These are phyloP conservation scores for Epinotia nisella DNA, from an alignment of 2,888 invertebrate species.

Conservation along the genomic window DNA sequence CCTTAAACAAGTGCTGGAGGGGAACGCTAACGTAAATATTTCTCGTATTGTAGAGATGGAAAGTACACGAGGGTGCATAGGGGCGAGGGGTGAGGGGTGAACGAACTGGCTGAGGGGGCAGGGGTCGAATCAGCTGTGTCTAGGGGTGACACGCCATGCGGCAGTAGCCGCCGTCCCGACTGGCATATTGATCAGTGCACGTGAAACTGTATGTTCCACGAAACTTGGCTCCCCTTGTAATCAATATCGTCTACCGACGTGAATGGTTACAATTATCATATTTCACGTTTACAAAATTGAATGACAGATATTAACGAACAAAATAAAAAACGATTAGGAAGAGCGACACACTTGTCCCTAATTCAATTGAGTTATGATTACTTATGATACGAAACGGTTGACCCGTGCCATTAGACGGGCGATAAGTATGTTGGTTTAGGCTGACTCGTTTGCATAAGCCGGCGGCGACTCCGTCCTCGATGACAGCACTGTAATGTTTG, in stretches of 20 bases:
- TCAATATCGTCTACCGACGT: constrained; percentile 28
- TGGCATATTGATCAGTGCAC: constrained; percentile 81
- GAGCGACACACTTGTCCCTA: constrained; percentile 44
- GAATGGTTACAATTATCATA: constrained; percentile 36
- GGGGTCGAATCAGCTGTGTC: constrained; percentile 80
- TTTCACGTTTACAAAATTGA: constrained; percentile 21
- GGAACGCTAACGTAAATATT: constrained; percentile 50
- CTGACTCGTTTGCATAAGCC: constrained; percentile 47
- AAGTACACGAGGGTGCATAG: constrained; percentile 64
- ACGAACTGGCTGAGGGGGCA: constrained; percentile 70
- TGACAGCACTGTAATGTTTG: constrained; percentile 8
- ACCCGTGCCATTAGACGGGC: constrained; percentile 48
- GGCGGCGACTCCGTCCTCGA: constrained; percentile 17
- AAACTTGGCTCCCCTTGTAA: constrained; percentile 50
- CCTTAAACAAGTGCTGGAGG: constrained; percentile 50
- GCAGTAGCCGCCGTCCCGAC: constrained; percentile 81
- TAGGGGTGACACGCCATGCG: constrained; percentile 77
- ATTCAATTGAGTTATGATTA: constrained; percentile 52
- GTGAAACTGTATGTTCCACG: constrained; percentile 65
- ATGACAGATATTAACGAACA: constrained; percentile 27
- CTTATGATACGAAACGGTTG: constrained; percentile 50
- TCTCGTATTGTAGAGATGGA: constrained; percentile 61
- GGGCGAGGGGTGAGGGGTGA: constrained; percentile 69
- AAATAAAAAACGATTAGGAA: constrained; percentile 39
- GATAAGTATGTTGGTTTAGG: constrained; percentile 50